Evolutionary conservation across 2,797 vertebrate genomes (phyloP).

Genomic region (Chloroceryle inda): DNA sequence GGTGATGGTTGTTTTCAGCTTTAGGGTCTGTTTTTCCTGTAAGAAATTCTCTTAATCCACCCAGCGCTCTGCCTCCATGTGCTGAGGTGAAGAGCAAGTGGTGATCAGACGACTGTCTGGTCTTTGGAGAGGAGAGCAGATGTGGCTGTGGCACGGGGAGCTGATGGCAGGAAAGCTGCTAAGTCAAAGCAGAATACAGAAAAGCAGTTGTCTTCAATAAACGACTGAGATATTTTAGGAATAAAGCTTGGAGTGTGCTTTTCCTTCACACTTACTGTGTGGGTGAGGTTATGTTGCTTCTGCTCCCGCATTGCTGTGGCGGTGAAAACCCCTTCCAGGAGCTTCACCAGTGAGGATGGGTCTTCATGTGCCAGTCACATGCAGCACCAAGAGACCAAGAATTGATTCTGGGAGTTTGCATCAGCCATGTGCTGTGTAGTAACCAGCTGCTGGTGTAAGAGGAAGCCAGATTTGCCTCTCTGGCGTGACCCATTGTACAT

Average conservation of each 20-base stretch:
- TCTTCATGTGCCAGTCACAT: rapidly evolving
- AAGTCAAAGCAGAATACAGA: neutral
- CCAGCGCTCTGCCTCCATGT: neutral
- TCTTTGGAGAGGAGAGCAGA: neutral
- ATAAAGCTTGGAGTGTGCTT: neutral
- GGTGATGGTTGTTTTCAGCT: neutral
- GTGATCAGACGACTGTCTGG: neutral
- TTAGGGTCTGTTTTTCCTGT: neutral
- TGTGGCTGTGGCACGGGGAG: neutral
- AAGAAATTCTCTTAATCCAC: neutral
- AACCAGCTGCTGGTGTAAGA: neutral
- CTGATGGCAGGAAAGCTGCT: neutral
- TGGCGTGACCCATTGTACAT: neutral
- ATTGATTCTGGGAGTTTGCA: neutral
- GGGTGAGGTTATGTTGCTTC: neutral
- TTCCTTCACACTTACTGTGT: neutral
- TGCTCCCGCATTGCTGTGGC: neutral
- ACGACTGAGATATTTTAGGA: neutral
- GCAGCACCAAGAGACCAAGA: neutral
- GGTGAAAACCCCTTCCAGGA: neutral
- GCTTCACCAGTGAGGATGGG: neutral
- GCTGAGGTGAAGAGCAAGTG: neutral
- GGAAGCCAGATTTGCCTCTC: neutral
- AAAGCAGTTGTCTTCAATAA: neutral
- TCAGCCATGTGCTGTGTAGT: neutral